phyloP scores from a whole-genome alignment of 2,113 vertebrate species.

The Neoarius graeffei region DNA sequence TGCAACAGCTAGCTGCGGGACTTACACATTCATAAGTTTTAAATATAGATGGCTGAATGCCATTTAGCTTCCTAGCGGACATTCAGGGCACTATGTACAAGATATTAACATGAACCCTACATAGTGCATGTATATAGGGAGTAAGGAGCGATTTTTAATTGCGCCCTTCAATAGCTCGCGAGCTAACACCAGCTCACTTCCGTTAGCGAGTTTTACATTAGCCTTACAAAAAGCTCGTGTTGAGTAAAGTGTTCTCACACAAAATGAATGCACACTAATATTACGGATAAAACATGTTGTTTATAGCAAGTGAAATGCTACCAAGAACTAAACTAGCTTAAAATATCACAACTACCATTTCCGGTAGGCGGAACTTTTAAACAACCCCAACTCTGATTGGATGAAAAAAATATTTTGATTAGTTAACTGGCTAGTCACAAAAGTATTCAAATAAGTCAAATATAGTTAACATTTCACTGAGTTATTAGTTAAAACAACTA shows the following conservation, averaged over 20 bases:
- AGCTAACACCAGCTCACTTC: too few species aligned
- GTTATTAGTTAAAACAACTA: background rate
- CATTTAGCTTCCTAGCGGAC: background rate
- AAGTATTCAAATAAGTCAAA: background rate
- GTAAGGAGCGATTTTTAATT: background rate
- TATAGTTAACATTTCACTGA: background rate
- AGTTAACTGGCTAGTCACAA: background rate
- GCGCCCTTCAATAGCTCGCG: background rate
- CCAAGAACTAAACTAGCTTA: background rate
- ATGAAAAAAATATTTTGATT: background rate
- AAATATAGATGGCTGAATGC: background rate
- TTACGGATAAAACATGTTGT: background rate
- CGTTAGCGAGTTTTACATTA: background rate
- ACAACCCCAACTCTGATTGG: background rate
- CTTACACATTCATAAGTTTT: background rate
- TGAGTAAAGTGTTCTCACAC: background rate
- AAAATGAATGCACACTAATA: background rate
- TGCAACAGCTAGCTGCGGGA: background rate
- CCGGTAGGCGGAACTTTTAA: background rate
- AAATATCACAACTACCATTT: background rate
- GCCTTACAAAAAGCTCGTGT: background rate
- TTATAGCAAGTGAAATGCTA: background rate
- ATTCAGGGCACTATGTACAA: background rate
- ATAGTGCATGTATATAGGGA: background rate
- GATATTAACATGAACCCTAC: background rate